Evolutionary conservation across 2,797 vertebrate genomes (phyloP), one percentile per base, ranked within the genome.

Genomic region (Manis crassicaudata): DNA sequence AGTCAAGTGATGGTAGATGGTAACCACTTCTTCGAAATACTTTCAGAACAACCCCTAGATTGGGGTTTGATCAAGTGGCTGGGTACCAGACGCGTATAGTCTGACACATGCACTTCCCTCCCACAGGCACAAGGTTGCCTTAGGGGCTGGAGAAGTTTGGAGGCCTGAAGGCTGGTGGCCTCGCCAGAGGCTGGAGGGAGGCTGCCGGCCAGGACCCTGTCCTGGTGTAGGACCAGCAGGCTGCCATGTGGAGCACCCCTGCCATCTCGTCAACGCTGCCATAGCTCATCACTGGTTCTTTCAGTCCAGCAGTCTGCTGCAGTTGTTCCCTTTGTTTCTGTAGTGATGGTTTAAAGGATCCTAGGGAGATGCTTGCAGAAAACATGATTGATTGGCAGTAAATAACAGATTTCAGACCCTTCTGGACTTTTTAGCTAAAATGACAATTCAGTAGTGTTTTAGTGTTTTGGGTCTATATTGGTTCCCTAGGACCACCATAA

Each of bases 181-280:
- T 20, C 46, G 17, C 7, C 4, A 1, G 54, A 46, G 68, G 25
- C 35, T 9, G 6, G 27, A 25, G 79, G 50, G 43, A 32, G 4
- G 29, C 5, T 10, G 2, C 2, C 20, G 7, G 54, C 50, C 82
- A 13, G 14, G 9, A 14, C 9, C 32, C 75, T 2, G 0, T 5
- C 27, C 56, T 8, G 3, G 7, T 32, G 18, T 1, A 2, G 93
- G 50, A 60, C 14, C 0, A 5, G 14, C 23, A 35, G 20, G 17
- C 37, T 5, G 3, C 21, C 2, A 4, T 0, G 1, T n/a, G 27
- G 25, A 23, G 10, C 8, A 4, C 7, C 14, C 16, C 21, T 0
- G 7, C 40, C 3, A 0, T 25, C n/a, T 16, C 13, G 32, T 29
- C 6, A 32, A 29, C 18, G 13, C 46, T 29, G n/a, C 40, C 54